Evolutionary conservation across 1,140 invertebrate species (phyloP).

Genomic region (Bombus waltoni): DNA sequence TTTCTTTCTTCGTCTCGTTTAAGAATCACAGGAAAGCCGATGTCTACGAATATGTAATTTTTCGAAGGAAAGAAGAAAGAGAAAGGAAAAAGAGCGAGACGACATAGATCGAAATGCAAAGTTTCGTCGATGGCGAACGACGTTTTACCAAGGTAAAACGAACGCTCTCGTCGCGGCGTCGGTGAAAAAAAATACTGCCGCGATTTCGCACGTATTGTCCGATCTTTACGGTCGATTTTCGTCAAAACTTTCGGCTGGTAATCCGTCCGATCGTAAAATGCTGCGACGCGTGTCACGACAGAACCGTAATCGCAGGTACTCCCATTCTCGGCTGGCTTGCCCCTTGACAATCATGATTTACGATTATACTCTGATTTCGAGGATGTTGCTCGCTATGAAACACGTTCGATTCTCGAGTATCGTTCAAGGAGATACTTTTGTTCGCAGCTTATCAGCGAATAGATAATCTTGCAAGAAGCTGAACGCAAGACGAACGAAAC

Average conservation of each 20-base stretch:
- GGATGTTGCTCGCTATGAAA: not conserved
- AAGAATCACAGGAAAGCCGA: not conserved
- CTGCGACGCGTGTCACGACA: conserved; percentile 44
- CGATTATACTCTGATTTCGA: not conserved
- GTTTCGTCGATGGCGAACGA: not conserved
- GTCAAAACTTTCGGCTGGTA: conserved; percentile 49
- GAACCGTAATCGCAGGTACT: conserved; percentile 6
- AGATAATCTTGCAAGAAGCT: not conserved
- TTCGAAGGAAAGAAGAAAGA: not conserved
- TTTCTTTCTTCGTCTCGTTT: not conserved
- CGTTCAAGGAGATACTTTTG: too few species aligned
- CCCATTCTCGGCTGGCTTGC: not conserved
- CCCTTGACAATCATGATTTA: not conserved
- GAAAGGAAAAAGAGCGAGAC: not conserved
- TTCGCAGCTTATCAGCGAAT: not conserved
- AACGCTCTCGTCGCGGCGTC: not conserved
- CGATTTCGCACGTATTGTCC: not conserved
- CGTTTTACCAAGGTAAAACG: conserved; percentile 3
- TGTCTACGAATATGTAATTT: not conserved
- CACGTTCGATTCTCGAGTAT: not conserved
- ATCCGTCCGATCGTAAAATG: conserved; percentile 52
- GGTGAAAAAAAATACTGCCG: conserved; percentile 21
- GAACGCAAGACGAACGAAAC: too few species aligned
- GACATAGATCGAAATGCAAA: not conserved
- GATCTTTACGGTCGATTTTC: conserved; percentile 31